Conservation (phyloP, 2,797 vertebrate species). For the Hyperoplus lanceolatus region DNA sequence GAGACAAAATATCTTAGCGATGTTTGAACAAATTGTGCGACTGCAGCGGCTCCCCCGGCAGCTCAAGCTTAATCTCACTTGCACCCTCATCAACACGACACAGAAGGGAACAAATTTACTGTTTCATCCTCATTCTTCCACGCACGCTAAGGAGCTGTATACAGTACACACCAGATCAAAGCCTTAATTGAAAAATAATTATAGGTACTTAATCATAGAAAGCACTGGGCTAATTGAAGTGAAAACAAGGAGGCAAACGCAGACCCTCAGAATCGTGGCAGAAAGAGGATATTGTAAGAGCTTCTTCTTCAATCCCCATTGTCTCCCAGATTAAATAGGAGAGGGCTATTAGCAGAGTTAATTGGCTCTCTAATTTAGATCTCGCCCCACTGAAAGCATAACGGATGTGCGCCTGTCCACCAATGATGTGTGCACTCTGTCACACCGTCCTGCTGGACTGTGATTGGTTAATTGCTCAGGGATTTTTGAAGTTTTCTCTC, state of each 20-base stretch:
- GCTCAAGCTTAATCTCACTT: slow-evolving; percentile 80
- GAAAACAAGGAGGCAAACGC: slow-evolving; percentile 94
- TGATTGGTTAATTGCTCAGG: slow-evolving; percentile 88
- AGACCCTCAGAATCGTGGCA: slow-evolving; percentile 93
- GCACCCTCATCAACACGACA: slow-evolving; percentile 83
- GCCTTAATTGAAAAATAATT: slow-evolving; percentile 99
- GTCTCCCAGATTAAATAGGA: slow-evolving; percentile 99
- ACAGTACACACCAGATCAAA: slow-evolving; percentile 95
- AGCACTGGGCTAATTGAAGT: slow-evolving; percentile 99
- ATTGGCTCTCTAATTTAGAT: slow-evolving; percentile 99
- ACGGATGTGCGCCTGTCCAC: slow-evolving; percentile 94
- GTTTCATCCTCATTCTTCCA: slow-evolving; percentile 86
- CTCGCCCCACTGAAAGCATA: slow-evolving; percentile 97
- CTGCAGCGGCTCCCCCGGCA: slow-evolving; percentile 54
- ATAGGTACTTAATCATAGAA: slow-evolving; percentile 99
- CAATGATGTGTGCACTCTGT: slow-evolving; percentile 96
- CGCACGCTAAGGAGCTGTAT: slow-evolving; percentile 82
- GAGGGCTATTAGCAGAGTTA: slow-evolving; percentile 99
- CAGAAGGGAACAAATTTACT: slow-evolving; percentile 87
- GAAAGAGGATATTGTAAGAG: slow-evolving; percentile 99
- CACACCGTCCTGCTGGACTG: slow-evolving; percentile 91
- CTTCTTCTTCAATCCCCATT: slow-evolving; percentile 98
- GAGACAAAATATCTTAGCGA: slow-evolving; percentile 23
- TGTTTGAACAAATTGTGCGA: slow-evolving; percentile 62
- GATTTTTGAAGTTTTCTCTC: slow-evolving; percentile 84